These are phyloP conservation scores for crab-eating macaque (Macaca fascicularis) DNA, from an alignment of 2,113 vertebrate genomes.

Conservation along the genomic window T2T-MFA8v1.1 NC_088395.1:114604001-114604500, in stretches of 20 bases:
- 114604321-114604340: background rate
- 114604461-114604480: background rate
- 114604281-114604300: background rate
- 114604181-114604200: background rate
- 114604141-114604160: slow-evolving; percentile 12
- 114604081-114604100: slow-evolving; percentile 57
- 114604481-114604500: background rate
- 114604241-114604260: background rate
- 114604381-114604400: background rate
- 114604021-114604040: slow-evolving; percentile 42
- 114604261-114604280: background rate
- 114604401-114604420: background rate
- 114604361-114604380: background rate
- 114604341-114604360: background rate
- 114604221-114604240: background rate
- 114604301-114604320: background rate
- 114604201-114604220: background rate
- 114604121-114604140: slow-evolving; percentile 30
- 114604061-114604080: slow-evolving; percentile 53
- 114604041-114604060: slow-evolving; percentile 58
- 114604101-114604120: background rate
- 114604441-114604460: background rate
- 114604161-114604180: background rate
- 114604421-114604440: background rate
- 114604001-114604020: slow-evolving; percentile 65